Percentiles rank a stretch among this genome's conserved stretches.
These are phyloP conservation scores for Leptocoma aspasia DNA, from an alignment of 2,113 vertebrate genomes.

Conservation along the genomic window DNA sequence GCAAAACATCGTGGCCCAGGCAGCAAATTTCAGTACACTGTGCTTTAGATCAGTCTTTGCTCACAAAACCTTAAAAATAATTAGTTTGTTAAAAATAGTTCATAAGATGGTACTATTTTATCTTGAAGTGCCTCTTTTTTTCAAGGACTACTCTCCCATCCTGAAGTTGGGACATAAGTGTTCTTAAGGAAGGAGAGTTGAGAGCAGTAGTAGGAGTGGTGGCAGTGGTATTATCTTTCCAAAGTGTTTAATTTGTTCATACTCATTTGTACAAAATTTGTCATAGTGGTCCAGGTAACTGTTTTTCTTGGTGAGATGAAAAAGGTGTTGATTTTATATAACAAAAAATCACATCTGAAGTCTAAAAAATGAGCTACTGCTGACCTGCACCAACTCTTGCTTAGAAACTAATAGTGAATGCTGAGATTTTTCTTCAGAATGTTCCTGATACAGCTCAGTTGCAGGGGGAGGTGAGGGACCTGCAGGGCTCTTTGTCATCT, in stretches of 20 bases:
- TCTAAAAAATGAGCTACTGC: neutral
- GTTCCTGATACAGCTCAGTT: neutral
- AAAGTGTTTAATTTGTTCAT: neutral
- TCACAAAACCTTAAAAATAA: neutral
- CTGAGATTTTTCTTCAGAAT: neutral
- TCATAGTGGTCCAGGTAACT: neutral
- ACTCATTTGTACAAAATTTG: neutral
- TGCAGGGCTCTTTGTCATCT: neutral
- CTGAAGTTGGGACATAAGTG: neutral
- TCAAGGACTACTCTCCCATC: neutral
- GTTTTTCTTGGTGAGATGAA: neutral
- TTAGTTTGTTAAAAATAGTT: neutral
- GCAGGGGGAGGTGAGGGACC: neutral
- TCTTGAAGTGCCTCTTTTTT: neutral
- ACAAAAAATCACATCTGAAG: neutral
- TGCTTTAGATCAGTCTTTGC: neutral
- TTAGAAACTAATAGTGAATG: neutral
- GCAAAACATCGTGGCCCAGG: neutral
- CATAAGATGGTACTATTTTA: neutral
- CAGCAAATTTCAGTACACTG: neutral
- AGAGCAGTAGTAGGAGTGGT: neutral
- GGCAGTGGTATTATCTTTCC: neutral
- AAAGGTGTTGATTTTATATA: neutral
- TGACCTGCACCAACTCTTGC: neutral
- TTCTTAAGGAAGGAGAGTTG: neutral